phyloP scores from a whole-genome alignment of 2,888 invertebrate species.

The Lasiommata megera region DNA sequence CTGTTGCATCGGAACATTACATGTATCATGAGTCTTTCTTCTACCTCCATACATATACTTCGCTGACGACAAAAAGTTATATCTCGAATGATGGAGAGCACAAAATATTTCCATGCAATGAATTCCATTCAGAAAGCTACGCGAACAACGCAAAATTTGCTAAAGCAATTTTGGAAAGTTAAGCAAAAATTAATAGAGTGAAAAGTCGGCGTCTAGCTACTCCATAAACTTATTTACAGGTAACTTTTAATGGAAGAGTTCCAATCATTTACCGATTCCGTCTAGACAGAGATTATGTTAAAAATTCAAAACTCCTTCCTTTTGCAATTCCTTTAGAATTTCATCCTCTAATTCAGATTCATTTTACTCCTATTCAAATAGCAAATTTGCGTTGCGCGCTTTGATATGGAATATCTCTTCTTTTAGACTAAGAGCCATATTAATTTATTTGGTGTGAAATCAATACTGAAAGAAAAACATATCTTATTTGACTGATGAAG shows the following conservation, averaged over 20 bases:
- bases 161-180: no score
- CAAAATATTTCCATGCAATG: no score
- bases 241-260: slow-evolving; percentile 50
- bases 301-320: slow-evolving; percentile 64
- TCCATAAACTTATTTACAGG: background rate
- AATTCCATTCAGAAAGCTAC: no score
- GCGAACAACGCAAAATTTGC: no score
- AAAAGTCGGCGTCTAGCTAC: background rate
- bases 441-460: background rate
- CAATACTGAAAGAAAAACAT: background rate
- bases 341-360: slow-evolving; percentile 38
- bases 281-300: slow-evolving; percentile 78
- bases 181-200: no score
- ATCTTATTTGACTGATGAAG: background rate
- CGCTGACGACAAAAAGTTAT: no score
- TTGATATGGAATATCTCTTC: slow-evolving; percentile 54
- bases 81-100: no score
- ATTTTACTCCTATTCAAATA: slow-evolving; percentile 52
- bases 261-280: slow-evolving; percentile 55
- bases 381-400: slow-evolving; percentile 57
- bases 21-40: no score
- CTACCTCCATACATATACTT: no score
- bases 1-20: no score
- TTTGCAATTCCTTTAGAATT: slow-evolving; percentile 46
- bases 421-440: slow-evolving; percentile 2